Conservation (phyloP, 30 jellyfish, hydroid and myxozoan genomes). For the Aurelia sp. region DNA sequence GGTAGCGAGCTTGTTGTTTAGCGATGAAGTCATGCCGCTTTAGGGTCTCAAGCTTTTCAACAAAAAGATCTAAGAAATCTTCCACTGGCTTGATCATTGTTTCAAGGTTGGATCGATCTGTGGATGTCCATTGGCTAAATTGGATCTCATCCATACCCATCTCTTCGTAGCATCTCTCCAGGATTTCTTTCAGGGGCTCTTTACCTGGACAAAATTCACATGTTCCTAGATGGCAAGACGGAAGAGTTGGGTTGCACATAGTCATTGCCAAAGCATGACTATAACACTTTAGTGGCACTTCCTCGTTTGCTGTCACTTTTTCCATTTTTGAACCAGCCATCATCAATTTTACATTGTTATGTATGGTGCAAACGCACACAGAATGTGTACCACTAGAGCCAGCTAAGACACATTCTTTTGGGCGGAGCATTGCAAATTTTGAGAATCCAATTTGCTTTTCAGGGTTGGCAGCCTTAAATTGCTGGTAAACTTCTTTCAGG, state of each 20-base stretch:
- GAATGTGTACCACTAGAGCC: slow-evolving; percentile 59
- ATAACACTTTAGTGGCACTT: not conserved
- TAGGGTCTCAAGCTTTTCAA: not conserved
- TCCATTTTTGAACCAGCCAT: slow-evolving; percentile 23
- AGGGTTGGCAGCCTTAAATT: slow-evolving; percentile 4
- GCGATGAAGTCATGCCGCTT: slow-evolving; percentile 53
- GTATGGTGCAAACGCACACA: slow-evolving; percentile 70
- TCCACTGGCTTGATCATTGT: not conserved
- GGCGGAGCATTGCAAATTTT: slow-evolving; percentile 41
- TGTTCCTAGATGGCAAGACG: slow-evolving; percentile 38
- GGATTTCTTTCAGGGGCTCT: slow-evolving; percentile 22
- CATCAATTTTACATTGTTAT: slow-evolving; percentile 62
- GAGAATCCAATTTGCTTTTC: slow-evolving; percentile 29
- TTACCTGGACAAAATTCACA: not conserved
- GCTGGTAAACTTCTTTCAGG: slow-evolving; percentile 33
- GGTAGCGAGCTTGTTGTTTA: slow-evolving; percentile 25
- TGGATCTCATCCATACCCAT: slow-evolving; percentile 10
- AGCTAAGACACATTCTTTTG: slow-evolving; percentile 64
- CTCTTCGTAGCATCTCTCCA: slow-evolving; percentile 6
- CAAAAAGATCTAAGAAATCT: not conserved
- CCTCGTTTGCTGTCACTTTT: slow-evolving; percentile 9
- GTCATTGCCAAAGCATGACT: slow-evolving; percentile 34
- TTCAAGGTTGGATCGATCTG: slow-evolving; percentile 40
- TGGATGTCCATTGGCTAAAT: slow-evolving; percentile 46
- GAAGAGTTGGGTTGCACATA: slow-evolving; percentile 58